Evolutionary conservation across 2,113 vertebrate species (phyloP).

Genomic region (Phalacrocorax aristotelis): DNA sequence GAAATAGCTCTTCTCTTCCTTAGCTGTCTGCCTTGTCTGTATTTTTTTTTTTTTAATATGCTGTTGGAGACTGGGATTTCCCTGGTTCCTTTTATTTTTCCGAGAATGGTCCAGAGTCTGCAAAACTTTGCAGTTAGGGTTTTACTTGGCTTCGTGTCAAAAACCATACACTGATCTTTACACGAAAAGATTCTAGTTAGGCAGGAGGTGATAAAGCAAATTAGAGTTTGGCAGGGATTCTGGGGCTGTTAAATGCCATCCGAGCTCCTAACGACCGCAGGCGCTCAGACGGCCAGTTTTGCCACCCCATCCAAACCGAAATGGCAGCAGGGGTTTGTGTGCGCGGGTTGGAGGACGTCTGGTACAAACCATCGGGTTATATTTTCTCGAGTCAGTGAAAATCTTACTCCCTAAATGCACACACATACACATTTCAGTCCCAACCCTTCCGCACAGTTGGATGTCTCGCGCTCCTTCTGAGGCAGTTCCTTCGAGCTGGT

Average conservation of each 20-base stretch:
- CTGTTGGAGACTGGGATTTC: not conserved
- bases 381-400: not conserved
- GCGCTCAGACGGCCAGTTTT: not conserved
- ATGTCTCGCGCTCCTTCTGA: not conserved
- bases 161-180: not conserved
- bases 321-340: not conserved
- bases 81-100: not conserved
- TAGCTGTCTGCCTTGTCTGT: not conserved
- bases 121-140: not conserved
- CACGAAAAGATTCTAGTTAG: not conserved
- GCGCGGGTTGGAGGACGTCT: not conserved
- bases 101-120: not conserved
- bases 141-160: not conserved
- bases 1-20: not conserved
- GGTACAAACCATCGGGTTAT: not conserved
- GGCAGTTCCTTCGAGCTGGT: not conserved
- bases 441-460: not conserved
- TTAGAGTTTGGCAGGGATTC: not conserved
- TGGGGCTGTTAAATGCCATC: not conserved
- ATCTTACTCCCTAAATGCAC: not conserved
- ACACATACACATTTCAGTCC: accelerated
- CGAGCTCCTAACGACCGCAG: not conserved
- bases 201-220: constrained; percentile 13
- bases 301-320: not conserved
- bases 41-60: not conserved